Evolutionary conservation across 1,140 invertebrate genomes (phyloP).

Genomic region (Heliconius himera): DNA sequence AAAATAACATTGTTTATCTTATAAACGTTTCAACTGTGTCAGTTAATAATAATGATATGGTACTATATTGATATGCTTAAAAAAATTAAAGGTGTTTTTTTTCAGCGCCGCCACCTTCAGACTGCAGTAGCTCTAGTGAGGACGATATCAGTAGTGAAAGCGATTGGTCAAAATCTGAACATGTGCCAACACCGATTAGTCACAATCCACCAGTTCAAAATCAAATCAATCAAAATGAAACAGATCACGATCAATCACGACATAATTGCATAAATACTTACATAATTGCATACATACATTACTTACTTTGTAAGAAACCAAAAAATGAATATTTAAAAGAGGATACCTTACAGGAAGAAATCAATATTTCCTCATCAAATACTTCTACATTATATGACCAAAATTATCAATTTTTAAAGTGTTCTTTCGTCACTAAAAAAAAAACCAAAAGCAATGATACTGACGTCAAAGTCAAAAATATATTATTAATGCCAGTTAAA

Average conservation of each 20-base stretch:
- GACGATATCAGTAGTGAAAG: too few relatives aligned
- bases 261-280: not conserved
- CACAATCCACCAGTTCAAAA: not conserved
- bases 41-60: too few relatives aligned
- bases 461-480: not conserved
- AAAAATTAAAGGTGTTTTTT: too few relatives aligned
- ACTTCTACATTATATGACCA: not conserved
- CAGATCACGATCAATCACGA: not conserved
- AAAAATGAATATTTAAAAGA: not conserved
- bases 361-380: not conserved
- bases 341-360: not conserved
- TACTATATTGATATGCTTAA: too few relatives aligned
- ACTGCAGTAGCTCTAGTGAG: too few relatives aligned
- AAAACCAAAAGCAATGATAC: not conserved
- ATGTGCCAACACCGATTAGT: too few relatives aligned
- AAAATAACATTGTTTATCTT: too few relatives aligned
- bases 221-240: not conserved
- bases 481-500: not conserved
- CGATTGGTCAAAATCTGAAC: too few relatives aligned
- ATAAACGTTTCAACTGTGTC: too few relatives aligned
- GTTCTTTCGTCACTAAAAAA: not conserved
- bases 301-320: not conserved
- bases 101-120: too few relatives aligned
- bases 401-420: not conserved
- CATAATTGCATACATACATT: not conserved